Evolutionary conservation across 2,113 vertebrate species (phyloP), one percentile per base, ranked within the genome.

Genomic region (Forbesichthys papilliferus): DNA sequence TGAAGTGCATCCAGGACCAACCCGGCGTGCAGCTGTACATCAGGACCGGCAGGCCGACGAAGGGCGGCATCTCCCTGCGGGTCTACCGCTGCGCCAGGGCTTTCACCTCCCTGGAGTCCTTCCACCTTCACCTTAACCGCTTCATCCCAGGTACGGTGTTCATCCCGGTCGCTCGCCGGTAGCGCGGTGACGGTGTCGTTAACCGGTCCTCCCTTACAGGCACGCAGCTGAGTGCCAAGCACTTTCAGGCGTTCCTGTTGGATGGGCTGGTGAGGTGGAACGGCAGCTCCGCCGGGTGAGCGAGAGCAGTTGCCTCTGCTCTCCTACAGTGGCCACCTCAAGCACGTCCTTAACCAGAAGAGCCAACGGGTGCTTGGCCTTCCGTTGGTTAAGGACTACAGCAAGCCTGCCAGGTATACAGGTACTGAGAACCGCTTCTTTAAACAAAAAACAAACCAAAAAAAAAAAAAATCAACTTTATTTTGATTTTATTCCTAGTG

Each of bases 1-100:
- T 78, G 42, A 8, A 7, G 11, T 75, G 75, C 55, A 75, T 82
- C 34, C 75, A 82, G 56, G 72, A 82, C 47, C 61, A 16, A 5
- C 54, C 54, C n/a, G 54, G 54, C 9, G 11, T 51, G 9, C 6
- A 51, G 48, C 48, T 51, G 48, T 51, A 51, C 48, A 10, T 1
- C 5, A 8, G 7, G 7, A 42, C 36, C 5, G 36, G 36, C 36
- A 42, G 36, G 0, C 36, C 7, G 36, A 42, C 36, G 36, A 42
- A 42, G 36, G 36, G 36, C 4, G 36, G 1, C 4, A 5, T 42
- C 36, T 3, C 4, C 54, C 12, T 55, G 54, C 54, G 9, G 14
- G 16, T 18, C 2, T 16, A 55, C 14, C 5, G 54, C 16, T 55
- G 54, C 16, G 16, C 5, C 4, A 4, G 54, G 5, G 54, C 16